phyloP scores from a whole-genome alignment of 2,797 vertebrate species.

The Sylvilagus floridanus region DNA sequence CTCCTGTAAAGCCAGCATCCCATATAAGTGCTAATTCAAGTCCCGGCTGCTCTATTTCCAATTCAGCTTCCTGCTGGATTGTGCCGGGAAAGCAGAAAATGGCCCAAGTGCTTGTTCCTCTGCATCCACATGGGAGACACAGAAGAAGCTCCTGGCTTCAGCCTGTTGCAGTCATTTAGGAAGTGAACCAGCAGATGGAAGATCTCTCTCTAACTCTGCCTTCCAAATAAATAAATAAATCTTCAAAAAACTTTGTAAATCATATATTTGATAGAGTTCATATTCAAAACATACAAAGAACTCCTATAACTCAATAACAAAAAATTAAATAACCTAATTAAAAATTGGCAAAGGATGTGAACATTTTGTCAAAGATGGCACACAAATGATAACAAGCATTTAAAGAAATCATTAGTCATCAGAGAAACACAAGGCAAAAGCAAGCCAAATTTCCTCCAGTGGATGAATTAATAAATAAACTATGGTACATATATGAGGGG shows the following conservation, averaged over 20 bases:
- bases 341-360: constrained; percentile 36
- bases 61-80: too few species aligned
- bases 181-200: background rate
- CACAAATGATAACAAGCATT: background rate
- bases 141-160: too few species aligned
- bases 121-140: too few species aligned
- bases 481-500: background rate
- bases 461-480: background rate
- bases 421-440: background rate
- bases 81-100: too few species aligned
- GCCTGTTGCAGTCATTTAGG: too few species aligned
- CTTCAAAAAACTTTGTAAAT: background rate
- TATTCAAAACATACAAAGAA: background rate
- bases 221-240: too few species aligned
- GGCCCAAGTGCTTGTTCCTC: too few species aligned
- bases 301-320: constrained; percentile 13
- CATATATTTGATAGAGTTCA: background rate
- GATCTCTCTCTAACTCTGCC: background rate
- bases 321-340: background rate
- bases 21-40: too few species aligned
- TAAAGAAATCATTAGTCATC: background rate
- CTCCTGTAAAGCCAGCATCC: too few species aligned
- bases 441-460: background rate
- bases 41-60: too few species aligned
- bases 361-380: background rate